Conservation (phyloP, 2,888 invertebrate species). For the Fragum fragum region DNA sequence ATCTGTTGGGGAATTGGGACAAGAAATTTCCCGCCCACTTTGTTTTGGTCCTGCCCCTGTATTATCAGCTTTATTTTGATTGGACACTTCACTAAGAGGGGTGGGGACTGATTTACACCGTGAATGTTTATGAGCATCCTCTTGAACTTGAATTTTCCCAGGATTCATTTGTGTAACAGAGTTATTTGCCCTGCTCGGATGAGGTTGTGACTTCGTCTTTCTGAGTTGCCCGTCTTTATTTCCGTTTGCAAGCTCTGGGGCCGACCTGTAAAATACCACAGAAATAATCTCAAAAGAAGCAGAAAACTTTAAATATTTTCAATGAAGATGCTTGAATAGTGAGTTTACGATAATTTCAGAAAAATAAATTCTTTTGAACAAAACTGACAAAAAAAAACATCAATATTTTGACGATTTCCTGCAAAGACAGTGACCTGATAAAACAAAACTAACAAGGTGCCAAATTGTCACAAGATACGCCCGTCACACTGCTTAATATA, state of each 20-base stretch:
- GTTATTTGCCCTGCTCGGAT: conserved; percentile 79
- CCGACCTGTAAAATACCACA: conserved; percentile 79
- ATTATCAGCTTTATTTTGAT: conserved; percentile 52
- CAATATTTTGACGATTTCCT: no score
- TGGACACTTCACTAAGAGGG: conserved; percentile 64
- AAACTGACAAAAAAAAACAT: no score
- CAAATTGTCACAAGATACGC: no score
- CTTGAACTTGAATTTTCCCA: conserved; percentile 44
- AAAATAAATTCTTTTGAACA: no score
- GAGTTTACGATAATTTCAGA: no score
- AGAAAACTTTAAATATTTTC: no score
- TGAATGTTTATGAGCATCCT: conserved; percentile 73
- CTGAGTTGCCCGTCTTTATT: conserved; percentile 88
- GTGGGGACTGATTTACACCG: conserved; percentile 81
- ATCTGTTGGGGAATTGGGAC: conserved; percentile 77
- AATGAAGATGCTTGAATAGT: no score
- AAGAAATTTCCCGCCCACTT: conserved; percentile 60
- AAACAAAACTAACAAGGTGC: no score
- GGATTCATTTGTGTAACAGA: conserved; percentile 57
- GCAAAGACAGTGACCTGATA: no score
- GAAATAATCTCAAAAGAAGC: no score
- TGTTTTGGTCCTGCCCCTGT: conserved; percentile 32
- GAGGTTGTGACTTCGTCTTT: conserved; percentile 88
- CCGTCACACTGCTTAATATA: no score
- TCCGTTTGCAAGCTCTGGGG: conserved; percentile 85